Evolutionary conservation across 2,888 invertebrate species (phyloP), one percentile per base, ranked within the genome.

Genomic region (Drosophila paranaensis): DNA sequence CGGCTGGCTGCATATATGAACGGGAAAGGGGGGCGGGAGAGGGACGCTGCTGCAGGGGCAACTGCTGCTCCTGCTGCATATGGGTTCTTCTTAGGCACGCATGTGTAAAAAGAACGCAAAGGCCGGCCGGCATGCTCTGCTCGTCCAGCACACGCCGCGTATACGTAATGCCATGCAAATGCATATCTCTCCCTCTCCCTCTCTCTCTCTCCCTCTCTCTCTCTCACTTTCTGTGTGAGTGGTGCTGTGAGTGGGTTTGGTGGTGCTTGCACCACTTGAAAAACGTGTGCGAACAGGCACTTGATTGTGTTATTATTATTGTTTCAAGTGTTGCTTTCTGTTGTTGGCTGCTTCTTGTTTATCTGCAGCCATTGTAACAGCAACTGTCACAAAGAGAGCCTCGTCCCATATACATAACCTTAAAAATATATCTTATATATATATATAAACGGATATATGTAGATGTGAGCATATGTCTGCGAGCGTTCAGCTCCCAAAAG

Each of bases 221-320:
- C 30, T 60, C 27, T 14, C 13, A 4, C 5, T 4, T 33, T 13
- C 20, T 60, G 51, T 6, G 45, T 37, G 55, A 10, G 33, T 48
- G 48, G 16, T 8, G 30, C 45, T 13, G 46, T 35, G 42, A 30
- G 71, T 67, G 68, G 50, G 68, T 58, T 58, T 48, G 42, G 55
- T 35, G 50, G 48, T 65, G 57, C 48, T 63, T 51, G 74, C 68
- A 71, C 56, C 81, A 76, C 80, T 80, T 77, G 56, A 70, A 67
- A 73, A 76, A 79, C 86, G 83, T 83, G 88, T 85, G 89, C 85
- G 84, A 85, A 85, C 88, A 85, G 86, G 60, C 89, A 85, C 84
- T 85, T 85, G 84, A 85, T 85, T 85, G 89, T 85, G 84, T 85
- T 85, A 85, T 85, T 85, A 85, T 85, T 85, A 89, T 89, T 85